Evolutionary conservation across 2,797 vertebrate species (phyloP), one percentile per base, ranked within the genome.

Genomic region (Streptopelia turtur): DNA sequence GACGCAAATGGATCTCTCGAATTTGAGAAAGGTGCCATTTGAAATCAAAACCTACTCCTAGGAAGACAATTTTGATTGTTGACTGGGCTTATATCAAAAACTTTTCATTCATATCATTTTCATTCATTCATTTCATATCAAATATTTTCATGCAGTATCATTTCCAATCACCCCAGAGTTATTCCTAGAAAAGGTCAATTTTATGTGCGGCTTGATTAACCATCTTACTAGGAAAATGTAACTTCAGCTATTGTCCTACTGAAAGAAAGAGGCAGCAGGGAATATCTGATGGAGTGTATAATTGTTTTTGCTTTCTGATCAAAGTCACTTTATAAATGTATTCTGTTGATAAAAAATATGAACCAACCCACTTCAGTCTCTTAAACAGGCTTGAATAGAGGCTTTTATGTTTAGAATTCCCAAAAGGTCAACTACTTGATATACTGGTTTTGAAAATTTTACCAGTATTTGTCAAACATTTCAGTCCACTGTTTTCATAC

Each of bases 1-100:
- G 98, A 39, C 99, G 98, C 82, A 99, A 98, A 96, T 99, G 99
- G 90, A 99, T 98, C 97, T 99, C 99, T 92, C 99, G 97, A 96
- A 99, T 98, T 97, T 99, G 99, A 85, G 98, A 98, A 91, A 99
- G 98, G 6, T 99, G 99, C 99, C 99, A 99, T 95, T 99, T 99
- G 96, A 99, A 99, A 98, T 99, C 99, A 89, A 99, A 99, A 39
- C 99, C 99, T 47, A 99, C 95, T 56, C 99, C 99, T 99, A 81
- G 63, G 89, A 96, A 94, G 10, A 96, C 31, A 30, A 83, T 25
- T 90, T 35, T 10, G 43, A 35, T 97, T 89, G 97, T 0, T 91
- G 35, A 92, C 27, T 57, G 75, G 37, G 15, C 75, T 77, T 33
- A 17, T 3, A 33, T 4, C 1, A 3, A 89, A 74, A 69, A 17